Base-by-base conservation (phyloP, 2,888 invertebrate species). In the Drosophila subsilvestris region DNA sequence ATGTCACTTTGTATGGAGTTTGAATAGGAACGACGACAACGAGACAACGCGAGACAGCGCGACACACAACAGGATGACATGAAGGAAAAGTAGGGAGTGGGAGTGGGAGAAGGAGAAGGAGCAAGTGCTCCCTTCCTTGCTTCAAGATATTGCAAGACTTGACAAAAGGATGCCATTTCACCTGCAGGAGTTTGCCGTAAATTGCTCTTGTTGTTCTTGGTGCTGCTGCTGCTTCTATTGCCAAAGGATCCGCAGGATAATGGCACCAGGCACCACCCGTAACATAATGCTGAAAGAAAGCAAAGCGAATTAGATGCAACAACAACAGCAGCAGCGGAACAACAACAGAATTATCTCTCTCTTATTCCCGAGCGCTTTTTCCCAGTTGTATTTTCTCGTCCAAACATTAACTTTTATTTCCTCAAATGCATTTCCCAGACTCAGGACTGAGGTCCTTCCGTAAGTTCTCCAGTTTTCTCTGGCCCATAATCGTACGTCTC, bases 1-100 rank as follows among this genome's bases (percentile, higher is more conserved):
- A 87, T 86, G 88, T 86, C 86, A 89, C 75, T 80, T 87, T 86
- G 84, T 77, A 78, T 78, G 86, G 78, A 80, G 81, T 79, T 87
- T 78, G 79, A 79, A 83, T 77, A 86, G 84, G 74, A 76, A 80
- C 83, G 81, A 77, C 66, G 81, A 77, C 66, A 77, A 81, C 68
- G 85, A n/a, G 37, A 84, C 81, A 79, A 84, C 70, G 12, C 77
- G 32, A 5, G 81, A 77, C 66, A 76, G 79, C 66, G 84, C 72
- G 74, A 10, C 3, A 61, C 49, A 50, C n/a, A 69, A 62, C 80
- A 59, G 63, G 63, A 68, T 58, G 51, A 59, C 48, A 44, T 18
- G 42, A 27, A 25, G 54, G 54, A 27, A 8, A 18, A 49, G 48
- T 6, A 14, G 42, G 32, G 22, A 14, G 32, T 22, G 22, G 22